phyloP scores from a whole-genome alignment of 2,113 vertebrate genomes.

The Pteruthius melanotis region DNA sequence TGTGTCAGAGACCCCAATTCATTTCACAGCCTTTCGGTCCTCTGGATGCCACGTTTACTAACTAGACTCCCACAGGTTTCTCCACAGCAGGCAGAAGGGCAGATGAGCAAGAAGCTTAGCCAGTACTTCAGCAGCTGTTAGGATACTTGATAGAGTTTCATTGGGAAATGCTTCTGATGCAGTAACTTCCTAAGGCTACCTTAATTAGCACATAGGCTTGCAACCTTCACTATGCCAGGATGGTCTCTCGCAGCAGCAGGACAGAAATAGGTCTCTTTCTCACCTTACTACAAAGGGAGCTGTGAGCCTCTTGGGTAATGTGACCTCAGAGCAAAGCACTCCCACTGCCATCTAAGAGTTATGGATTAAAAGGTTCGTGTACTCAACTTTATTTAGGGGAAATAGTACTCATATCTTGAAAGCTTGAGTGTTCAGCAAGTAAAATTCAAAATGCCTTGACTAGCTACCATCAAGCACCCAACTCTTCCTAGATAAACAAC shows the following conservation, averaged over 20 bases:
- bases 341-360: not conserved
- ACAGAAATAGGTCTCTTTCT: not conserved
- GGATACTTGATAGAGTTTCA: not conserved
- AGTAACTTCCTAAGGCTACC: not conserved
- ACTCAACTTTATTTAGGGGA: not conserved
- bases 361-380: not conserved
- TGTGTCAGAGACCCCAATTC: slow-evolving; percentile 47
- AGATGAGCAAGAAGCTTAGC: not conserved
- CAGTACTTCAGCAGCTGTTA: not conserved
- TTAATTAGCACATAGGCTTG: not conserved
- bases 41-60: not conserved
- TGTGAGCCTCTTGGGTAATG: not conserved
- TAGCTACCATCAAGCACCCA: not conserved
- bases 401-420: not conserved
- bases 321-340: not conserved
- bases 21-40: slow-evolving; percentile 13
- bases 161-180: not conserved
- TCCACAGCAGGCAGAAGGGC: not conserved
- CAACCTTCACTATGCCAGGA: not conserved
- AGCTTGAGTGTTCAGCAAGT: not conserved
- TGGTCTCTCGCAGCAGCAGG: not conserved
- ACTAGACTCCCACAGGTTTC: not conserved
- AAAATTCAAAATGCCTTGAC: not conserved
- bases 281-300: not conserved
- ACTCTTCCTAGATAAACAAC: not conserved